These are phyloP conservation scores for Drosophila paramelanica DNA, from an alignment of 2,888 invertebrate genomes.

Conservation along the genomic window DNA sequence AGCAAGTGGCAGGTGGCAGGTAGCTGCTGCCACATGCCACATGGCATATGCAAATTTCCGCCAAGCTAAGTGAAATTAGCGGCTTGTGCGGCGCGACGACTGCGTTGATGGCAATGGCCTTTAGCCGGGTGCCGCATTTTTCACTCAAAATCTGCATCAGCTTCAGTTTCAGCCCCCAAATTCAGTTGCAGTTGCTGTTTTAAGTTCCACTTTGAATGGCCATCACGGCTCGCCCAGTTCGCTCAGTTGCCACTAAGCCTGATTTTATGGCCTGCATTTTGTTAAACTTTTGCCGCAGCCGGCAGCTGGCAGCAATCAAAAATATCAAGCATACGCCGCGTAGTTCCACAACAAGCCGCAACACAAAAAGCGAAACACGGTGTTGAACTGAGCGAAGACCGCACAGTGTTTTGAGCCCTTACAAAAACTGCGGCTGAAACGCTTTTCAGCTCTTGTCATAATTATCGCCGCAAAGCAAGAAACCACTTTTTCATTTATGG, in stretches of 20 bases:
- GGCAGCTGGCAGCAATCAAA: conserved; percentile 30
- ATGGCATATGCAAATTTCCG: conserved; percentile 41
- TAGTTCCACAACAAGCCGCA: conserved; percentile 7
- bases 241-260: background rate
- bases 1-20: background rate
- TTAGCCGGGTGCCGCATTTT: conserved; percentile 27
- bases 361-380: conserved; percentile 6
- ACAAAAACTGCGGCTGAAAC: too few species aligned
- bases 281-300: conserved; percentile 33
- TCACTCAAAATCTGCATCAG: conserved; percentile 13
- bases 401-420: conserved; percentile 20
- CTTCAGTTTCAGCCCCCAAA: conserved; percentile 1
- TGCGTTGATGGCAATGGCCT: conserved; percentile 28
- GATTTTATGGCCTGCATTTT: conserved; percentile 28
- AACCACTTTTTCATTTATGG: too few species aligned
- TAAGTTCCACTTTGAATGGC: background rate
- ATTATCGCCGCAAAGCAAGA: too few species aligned
- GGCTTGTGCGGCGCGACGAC: conserved; percentile 34
- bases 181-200: background rate
- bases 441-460: background rate
- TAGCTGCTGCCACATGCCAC: conserved; percentile 3
- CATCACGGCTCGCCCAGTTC: background rate
- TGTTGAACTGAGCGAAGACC: background rate
- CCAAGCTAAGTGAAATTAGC: conserved; percentile 54
- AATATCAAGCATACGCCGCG: conserved; percentile 43